Evolutionary conservation across 2,113 vertebrate species (phyloP).

Genomic region (Prunella fulvescens): DNA sequence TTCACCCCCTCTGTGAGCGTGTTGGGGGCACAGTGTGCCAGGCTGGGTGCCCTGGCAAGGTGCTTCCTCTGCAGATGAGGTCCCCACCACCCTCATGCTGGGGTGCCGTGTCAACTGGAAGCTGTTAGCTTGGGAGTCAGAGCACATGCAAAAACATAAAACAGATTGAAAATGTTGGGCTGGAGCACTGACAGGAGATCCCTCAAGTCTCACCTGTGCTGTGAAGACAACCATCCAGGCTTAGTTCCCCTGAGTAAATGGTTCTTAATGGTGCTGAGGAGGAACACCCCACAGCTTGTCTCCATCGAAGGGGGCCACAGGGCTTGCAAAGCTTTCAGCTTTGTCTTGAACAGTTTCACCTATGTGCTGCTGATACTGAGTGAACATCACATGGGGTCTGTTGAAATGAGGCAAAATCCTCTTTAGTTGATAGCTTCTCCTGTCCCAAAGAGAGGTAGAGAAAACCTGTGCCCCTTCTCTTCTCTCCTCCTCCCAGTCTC

Average conservation of each 20-base stretch:
- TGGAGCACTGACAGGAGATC: neutral
- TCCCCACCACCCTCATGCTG: fast-evolving
- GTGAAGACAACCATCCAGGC: neutral
- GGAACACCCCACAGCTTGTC: neutral
- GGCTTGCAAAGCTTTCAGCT: neutral
- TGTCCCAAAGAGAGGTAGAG: neutral
- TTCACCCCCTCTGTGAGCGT: fast-evolving
- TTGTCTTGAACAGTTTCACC: neutral
- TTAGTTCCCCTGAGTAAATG: neutral
- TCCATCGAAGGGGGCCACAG: fast-evolving
- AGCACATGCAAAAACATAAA: neutral
- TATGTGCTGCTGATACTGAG: neutral
- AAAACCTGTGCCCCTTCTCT: neutral
- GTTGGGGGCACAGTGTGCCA: fast-evolving
- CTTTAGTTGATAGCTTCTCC: neutral
- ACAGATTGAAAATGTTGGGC: neutral
- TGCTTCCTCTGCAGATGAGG: fast-evolving
- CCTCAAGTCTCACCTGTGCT: neutral
- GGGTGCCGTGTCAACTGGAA: fast-evolving
- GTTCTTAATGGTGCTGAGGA: neutral
- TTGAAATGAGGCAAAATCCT: neutral
- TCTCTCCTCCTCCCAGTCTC: neutral
- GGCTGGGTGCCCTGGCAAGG: neutral
- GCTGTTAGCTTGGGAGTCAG: neutral
- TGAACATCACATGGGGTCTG: fast-evolving